Base-by-base conservation (phyloP, 2,888 invertebrate species). In the Emmelina monodactyla region DNA sequence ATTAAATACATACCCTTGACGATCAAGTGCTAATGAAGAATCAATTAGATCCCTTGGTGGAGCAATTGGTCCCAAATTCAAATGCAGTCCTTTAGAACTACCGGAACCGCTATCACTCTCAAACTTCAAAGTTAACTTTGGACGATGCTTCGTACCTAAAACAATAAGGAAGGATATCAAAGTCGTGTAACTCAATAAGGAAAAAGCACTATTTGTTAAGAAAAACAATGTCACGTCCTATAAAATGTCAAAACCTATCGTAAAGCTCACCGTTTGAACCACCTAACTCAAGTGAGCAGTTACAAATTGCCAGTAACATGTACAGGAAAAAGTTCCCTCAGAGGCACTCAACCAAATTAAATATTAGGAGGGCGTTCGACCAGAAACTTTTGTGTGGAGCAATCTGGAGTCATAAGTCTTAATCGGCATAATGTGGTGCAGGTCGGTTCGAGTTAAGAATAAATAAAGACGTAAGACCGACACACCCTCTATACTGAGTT, bases 1-100 rank as follows among this genome's bases (percentile, higher is more conserved):
- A 14, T 29, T 19, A 37, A 15, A 35, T 33, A 68, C 85, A 72
- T 71, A 94, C 94, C 91, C 91, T 81, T 94, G 94, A 64, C 92
- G 85, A 63, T 94, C 92, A 46, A 94, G 82, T 44, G 94, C 91
- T 50, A 93, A 82, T 44, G 87, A 83, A 4, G 88, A 85, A 60
- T 94, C 93, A 46, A 94, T 88, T 42, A 88, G 82, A 61, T 91
- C 90, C 41, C 87, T 85, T 33, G 87, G 85, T 37, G 85, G 85
- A 39, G 83, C 82, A 50, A 80, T 73, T 42, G 82, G 85, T 55
- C 84, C 84, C 49, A 91, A 82, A 75, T 91, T 91, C 55, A 91
- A 82, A 53, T 87, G 89, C 53, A 91, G 70, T 57, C 85, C 85
- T 49, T 82, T 66, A 49, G 72, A 62, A 62, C 67, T 61, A 28